Percentiles rank a stretch among this genome's conserved stretches.
Evolutionary conservation across 2,888 invertebrate genomes (phyloP).

Genomic region (Drosophila histrio): DNA sequence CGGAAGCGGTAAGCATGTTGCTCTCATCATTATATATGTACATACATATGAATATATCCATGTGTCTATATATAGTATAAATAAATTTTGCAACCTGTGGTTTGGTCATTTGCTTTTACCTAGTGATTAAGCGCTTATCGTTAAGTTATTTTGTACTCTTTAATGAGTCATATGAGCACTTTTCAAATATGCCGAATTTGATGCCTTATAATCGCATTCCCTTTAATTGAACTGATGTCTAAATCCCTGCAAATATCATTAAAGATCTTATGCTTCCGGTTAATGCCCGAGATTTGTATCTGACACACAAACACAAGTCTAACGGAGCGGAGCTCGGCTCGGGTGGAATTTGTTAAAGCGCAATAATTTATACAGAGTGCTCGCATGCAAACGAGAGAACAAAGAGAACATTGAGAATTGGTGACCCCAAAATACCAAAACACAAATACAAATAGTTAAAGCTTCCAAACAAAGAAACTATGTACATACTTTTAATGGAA

Average conservation of each 20-base stretch:
- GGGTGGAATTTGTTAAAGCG: constrained; percentile 15
- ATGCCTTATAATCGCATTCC: background rate
- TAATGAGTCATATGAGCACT: constrained; percentile 42
- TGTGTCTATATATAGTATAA: background rate
- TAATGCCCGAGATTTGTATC: background rate
- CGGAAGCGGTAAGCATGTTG: constrained; percentile 4
- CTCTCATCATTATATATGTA: background rate
- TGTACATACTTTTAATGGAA: constrained; percentile 10
- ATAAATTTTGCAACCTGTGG: background rate
- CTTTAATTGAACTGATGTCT: background rate
- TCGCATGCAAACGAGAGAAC: constrained; percentile 48
- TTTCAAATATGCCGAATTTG: constrained; percentile 6
- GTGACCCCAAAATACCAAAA: constrained; percentile 52
- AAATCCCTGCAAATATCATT: background rate
- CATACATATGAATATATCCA: background rate
- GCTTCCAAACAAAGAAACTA: constrained; percentile 41
- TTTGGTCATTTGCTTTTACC: constrained; percentile 1
- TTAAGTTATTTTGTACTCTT: background rate
- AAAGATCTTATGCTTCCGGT: background rate
- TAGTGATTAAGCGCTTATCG: constrained; percentile 34
- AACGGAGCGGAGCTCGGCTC: constrained; percentile 23
- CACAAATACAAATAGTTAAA: constrained; percentile 15
- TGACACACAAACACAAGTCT: constrained; percentile 9
- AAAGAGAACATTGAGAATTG: constrained; percentile 47
- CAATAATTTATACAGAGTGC: constrained; percentile 30